Percentiles rank a stretch among this genome's conserved stretches.
These are phyloP conservation scores for Eretmodus cyanostictus DNA, from an alignment of 2,113 vertebrate species.

Conservation along the genomic window DNA sequence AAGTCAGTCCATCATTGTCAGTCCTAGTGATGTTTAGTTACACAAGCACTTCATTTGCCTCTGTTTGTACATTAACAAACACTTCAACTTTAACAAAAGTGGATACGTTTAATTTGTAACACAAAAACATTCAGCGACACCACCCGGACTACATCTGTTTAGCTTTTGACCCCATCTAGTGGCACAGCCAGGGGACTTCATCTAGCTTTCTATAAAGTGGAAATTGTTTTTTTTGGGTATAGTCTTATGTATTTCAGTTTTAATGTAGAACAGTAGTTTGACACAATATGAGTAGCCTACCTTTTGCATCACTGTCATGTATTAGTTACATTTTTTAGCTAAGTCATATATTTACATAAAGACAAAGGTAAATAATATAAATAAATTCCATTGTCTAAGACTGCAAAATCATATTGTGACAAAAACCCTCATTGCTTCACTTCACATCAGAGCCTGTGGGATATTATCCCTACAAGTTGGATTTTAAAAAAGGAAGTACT, in stretches of 20 bases:
- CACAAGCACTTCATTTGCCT: not conserved
- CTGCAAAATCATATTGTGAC: not conserved
- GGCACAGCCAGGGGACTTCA: not conserved
- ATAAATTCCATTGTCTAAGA: not conserved
- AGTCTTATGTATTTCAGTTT: not conserved
- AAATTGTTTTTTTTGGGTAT: not conserved
- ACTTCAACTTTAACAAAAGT: not conserved
- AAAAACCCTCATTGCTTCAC: not conserved
- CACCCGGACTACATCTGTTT: not conserved
- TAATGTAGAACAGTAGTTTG: not conserved
- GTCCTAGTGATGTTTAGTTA: not conserved
- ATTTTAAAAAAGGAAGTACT: not conserved
- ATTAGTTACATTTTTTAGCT: not conserved
- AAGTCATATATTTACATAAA: not conserved
- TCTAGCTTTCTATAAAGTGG: not conserved
- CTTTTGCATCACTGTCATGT: not conserved
- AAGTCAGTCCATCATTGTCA: not conserved
- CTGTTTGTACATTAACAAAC: not conserved
- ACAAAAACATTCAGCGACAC: not conserved
- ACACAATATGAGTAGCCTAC: not conserved
- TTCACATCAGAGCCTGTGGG: not conserved
- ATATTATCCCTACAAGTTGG: not conserved
- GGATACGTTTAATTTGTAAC: not conserved
- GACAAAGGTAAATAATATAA: not conserved
- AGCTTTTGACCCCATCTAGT: slow-evolving; percentile 53